Evolutionary conservation across 2,113 vertebrate genomes (phyloP), one percentile per base, ranked within the genome.

Genomic region (Brachypteracias leptosomus): DNA sequence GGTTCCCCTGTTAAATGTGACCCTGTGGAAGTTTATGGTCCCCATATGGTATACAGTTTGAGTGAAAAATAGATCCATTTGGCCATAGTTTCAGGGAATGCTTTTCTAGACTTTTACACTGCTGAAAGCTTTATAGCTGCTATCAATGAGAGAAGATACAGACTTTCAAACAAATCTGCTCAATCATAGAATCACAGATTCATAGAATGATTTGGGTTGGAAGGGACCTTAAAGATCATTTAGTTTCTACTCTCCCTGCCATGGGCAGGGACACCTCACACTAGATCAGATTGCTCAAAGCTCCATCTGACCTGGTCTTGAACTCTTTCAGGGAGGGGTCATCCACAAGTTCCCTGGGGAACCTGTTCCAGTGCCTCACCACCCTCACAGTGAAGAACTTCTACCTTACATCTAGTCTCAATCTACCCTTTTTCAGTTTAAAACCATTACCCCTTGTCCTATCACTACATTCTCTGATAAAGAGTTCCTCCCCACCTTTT

Each of bases 21-120:
- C 94, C 96, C 89, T 87, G 74, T 89, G 85, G 85, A 75, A 89
- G 95, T 98, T 98, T 98, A 98, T 91, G 47, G 70, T 76, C 67
- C 54, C 71, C 44, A 51, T 70, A 88, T 2, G 12, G 63, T 63
- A 84, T 65, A 84, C 44, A 77, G 59, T 95, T 96, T 91, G 93
- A 98, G 84, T 97, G 95, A 98, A 97, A 97, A 98, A 98, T 93
- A 81, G 79, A 94, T 68, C 94, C 74, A 97, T 97, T 97, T 97
- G 91, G 95, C 77, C 90, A 97, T 88, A 93, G 86, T 97, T 97
- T 95, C 96, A 95, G 94, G 91, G 95, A 97, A 95, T 96, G 92
- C 95, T 98, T 97, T 96, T 93, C 92, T 94, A 96, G 96, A 97
- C 84, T 97, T 97, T 98, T 97, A 97, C 94, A 86, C 95, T 94